Conservation (phyloP, 2,113 vertebrate species). For the Mellivora capensis region DNA sequence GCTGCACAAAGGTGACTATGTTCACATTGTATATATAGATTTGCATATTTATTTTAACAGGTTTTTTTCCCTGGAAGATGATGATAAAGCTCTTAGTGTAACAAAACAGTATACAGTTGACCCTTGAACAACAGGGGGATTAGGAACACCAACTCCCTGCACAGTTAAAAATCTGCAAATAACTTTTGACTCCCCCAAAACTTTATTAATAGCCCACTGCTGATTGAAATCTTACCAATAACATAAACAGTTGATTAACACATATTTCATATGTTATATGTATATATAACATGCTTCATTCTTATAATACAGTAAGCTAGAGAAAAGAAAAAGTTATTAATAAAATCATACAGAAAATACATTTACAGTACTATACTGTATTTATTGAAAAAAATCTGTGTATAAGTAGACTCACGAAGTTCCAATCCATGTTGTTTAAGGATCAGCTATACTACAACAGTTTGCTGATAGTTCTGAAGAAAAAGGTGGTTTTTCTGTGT, state of each 20-base stretch:
- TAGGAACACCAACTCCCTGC: not conserved
- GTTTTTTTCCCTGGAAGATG: not conserved
- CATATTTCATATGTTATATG: not conserved
- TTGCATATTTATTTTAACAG: not conserved
- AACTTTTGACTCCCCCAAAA: not conserved
- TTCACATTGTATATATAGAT: not conserved
- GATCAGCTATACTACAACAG: not conserved
- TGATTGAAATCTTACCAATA: not conserved
- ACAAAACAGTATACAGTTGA: not conserved
- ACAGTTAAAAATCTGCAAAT: not conserved
- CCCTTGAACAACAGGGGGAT: not conserved
- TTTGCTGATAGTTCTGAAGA: conserved; percentile 17
- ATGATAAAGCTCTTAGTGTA: not conserved
- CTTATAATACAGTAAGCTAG: not conserved
- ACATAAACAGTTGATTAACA: not conserved
- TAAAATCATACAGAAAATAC: not conserved
- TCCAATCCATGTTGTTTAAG: not conserved
- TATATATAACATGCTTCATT: not conserved
- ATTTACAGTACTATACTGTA: not conserved
- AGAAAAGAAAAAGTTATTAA: not conserved
- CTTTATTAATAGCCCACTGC: not conserved
- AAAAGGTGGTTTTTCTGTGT: not conserved
- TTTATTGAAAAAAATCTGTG: not conserved
- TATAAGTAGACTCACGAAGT: not conserved
- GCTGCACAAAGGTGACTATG: not conserved